These are phyloP conservation scores for Varroa destructor DNA, from an alignment of 1,140 invertebrate species.

Conservation along the genomic window DNA sequence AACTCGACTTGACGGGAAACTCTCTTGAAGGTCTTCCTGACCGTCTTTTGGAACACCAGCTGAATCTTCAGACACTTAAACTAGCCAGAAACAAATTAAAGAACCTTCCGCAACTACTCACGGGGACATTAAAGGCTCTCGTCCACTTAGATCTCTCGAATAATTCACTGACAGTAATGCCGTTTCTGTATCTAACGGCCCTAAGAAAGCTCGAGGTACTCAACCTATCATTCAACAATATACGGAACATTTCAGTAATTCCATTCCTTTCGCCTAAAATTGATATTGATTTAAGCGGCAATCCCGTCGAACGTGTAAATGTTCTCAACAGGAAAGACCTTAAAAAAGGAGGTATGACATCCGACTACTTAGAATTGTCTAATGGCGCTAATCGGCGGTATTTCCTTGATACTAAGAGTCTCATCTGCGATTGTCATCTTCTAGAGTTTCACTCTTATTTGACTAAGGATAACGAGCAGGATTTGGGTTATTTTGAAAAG, in stretches of 20 bases:
- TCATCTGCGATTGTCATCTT: slow-evolving; percentile 6
- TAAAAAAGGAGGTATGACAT: not conserved
- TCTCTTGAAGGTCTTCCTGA: not conserved
- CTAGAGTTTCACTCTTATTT: not conserved
- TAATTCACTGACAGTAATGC: not conserved
- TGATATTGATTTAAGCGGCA: not conserved
- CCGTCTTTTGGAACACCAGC: not conserved
- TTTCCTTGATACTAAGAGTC: too few relatives aligned
- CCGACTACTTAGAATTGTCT: not conserved
- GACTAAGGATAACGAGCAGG: not conserved
- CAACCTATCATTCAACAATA: not conserved
- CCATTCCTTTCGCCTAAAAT: not conserved
- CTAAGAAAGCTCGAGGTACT: not conserved
- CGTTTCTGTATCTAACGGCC: not conserved
- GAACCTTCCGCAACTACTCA: not conserved
- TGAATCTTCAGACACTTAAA: not conserved
- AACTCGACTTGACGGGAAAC: slow-evolving; percentile 6
- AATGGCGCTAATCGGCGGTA: too few relatives aligned
- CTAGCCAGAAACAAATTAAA: not conserved
- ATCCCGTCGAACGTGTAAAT: not conserved
- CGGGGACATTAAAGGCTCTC: not conserved
- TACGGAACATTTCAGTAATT: not conserved
- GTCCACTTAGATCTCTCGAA: not conserved
- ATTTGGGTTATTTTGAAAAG: not conserved
- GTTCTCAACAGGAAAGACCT: not conserved